Evolutionary conservation across 2,113 vertebrate genomes (phyloP).

Genomic region (Mus spicilegus): DNA sequence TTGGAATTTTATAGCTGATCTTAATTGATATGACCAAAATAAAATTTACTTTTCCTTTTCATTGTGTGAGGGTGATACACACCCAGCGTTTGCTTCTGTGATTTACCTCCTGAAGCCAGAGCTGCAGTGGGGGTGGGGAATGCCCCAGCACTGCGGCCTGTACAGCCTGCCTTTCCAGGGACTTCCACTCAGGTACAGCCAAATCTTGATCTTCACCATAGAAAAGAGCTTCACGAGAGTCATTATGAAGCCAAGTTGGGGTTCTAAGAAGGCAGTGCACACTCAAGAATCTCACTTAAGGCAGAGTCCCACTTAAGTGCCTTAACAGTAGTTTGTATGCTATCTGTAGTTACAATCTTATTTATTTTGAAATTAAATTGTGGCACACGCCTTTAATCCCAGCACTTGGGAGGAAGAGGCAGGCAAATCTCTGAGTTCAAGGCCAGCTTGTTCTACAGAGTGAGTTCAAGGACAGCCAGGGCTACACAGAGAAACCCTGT

Average conservation of each 20-base stretch:
- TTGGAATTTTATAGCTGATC: slow-evolving; percentile 1
- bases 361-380: background rate
- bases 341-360: background rate
- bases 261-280: background rate
- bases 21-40: background rate
- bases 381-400: no score
- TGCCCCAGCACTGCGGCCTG: background rate
- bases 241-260: background rate
- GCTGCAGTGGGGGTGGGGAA: background rate
- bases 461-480: no score
- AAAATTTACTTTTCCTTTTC: slow-evolving; percentile 18
- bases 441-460: no score
- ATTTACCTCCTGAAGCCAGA: slow-evolving; percentile 14
- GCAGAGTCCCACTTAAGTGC: no score
- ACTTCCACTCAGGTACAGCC: background rate
- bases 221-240: background rate
- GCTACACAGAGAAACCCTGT: no score
- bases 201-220: background rate
- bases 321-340: background rate
- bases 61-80: background rate
- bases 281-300: background rate
- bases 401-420: no score
- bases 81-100: background rate
- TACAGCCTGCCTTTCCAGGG: background rate
- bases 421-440: no score